Conservation (phyloP, 92 coral and sea anemone species). For the Actinernus sp. region DNA sequence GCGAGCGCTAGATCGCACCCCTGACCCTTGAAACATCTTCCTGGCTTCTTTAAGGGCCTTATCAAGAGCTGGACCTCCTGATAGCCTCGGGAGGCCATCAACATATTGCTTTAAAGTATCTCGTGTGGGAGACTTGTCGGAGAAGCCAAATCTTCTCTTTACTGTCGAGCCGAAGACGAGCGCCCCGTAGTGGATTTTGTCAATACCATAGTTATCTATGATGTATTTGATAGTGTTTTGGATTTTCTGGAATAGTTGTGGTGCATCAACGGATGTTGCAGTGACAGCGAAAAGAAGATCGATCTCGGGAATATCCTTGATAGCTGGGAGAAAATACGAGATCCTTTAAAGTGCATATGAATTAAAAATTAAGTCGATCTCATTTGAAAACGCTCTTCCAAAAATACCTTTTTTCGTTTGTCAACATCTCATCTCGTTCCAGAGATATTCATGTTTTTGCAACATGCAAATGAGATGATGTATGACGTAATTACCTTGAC, state of each 20-base stretch:
- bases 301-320: slow-evolving; percentile 35
- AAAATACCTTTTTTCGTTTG: too few species aligned
- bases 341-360: too few species aligned
- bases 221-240: slow-evolving; percentile 65
- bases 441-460: too few species aligned
- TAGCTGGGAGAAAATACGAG: slow-evolving; percentile 14
- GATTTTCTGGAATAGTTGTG: slow-evolving; percentile 49
- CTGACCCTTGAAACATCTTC: slow-evolving; percentile 55
- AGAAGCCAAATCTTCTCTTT: slow-evolving; percentile 41
- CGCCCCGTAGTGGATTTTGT: slow-evolving; percentile 64
- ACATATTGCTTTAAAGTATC: slow-evolving; percentile 40
- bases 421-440: too few species aligned
- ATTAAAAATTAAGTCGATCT: too few species aligned
- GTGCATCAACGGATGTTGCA: slow-evolving; percentile 24
- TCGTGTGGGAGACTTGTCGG: slow-evolving; percentile 38
- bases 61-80: slow-evolving; percentile 62
- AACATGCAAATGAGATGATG: too few species aligned
- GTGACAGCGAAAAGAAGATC: slow-evolving; percentile 59
- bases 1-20: slow-evolving; percentile 41
- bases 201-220: slow-evolving; percentile 58
- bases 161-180: slow-evolving; percentile 56
- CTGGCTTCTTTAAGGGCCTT: slow-evolving; percentile 67
- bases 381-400: too few species aligned
- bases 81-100: slow-evolving; percentile 33
- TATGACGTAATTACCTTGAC: too few species aligned